These are phyloP conservation scores for Archips crataeganus DNA, from an alignment of 2,888 invertebrate genomes.

Conservation along the genomic window DNA sequence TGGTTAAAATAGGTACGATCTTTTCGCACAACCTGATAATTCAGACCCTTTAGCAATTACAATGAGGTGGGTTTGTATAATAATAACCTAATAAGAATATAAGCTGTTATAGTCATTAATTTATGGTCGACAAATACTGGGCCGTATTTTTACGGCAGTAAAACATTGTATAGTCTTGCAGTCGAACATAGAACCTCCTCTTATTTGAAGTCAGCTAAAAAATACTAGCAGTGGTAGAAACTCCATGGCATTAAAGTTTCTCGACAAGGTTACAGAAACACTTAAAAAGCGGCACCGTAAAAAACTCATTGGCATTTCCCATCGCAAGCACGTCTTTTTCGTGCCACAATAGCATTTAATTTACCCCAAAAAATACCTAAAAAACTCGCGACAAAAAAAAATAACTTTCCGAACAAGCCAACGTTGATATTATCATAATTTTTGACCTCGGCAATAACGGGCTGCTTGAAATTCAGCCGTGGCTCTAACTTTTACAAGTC, in stretches of 20 bases:
- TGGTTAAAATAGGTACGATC: too few relatives aligned
- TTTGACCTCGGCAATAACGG: constrained; percentile 49
- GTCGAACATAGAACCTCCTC: too few relatives aligned
- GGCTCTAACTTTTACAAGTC: constrained; percentile 50
- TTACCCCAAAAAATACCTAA: constrained; percentile 39
- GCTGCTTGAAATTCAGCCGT: constrained; percentile 54
- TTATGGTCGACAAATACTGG: too few relatives aligned
- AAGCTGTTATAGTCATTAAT: too few relatives aligned
- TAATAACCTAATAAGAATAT: too few relatives aligned
- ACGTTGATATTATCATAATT: constrained; percentile 49
- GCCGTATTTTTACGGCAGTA: too few relatives aligned
- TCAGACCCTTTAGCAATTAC: too few relatives aligned
- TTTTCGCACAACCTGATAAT: too few relatives aligned
- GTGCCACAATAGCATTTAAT: constrained; percentile 40
- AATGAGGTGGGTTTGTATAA: too few relatives aligned
- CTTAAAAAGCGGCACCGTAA: background rate
- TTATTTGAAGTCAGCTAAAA: background rate
- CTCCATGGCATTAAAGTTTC: constrained; percentile 12
- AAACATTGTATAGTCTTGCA: too few relatives aligned
- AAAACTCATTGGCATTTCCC: constrained; percentile 16
- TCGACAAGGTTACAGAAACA: background rate
- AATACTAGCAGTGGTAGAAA: background rate
- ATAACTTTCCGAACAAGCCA: constrained; percentile 41
- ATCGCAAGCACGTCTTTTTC: constrained; percentile 31
- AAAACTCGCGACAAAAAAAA: constrained; percentile 35